These are phyloP conservation scores for Acanthosepion pharaonis DNA, from an alignment of 2,888 invertebrate species.

Conservation along the genomic window DNA sequence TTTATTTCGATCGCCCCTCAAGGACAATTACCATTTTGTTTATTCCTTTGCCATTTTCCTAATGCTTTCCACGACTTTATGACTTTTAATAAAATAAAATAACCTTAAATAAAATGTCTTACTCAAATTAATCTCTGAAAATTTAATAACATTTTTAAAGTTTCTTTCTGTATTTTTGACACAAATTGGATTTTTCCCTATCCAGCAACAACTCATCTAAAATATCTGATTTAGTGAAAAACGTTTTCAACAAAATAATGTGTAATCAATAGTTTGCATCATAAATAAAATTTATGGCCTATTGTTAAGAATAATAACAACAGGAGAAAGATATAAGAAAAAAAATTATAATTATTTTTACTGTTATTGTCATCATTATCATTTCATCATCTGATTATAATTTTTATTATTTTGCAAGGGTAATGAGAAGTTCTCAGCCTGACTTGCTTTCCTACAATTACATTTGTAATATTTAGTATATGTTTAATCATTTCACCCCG, in stretches of 20 bases:
- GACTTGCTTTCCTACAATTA: no score
- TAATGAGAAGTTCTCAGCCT: no score
- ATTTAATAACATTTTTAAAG: slow-evolving; percentile 33
- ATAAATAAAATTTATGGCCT: slow-evolving; percentile 8
- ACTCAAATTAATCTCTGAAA: slow-evolving; percentile 33
- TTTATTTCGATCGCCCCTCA: background rate
- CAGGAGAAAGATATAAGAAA: background rate
- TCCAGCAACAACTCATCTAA: background rate
- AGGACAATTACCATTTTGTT: background rate
- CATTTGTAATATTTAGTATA: no score
- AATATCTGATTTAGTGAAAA: background rate
- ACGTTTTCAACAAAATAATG: background rate
- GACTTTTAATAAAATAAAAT: slow-evolving; percentile 8
- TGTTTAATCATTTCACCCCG: no score
- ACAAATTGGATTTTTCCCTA: background rate
- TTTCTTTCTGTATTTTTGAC: slow-evolving; percentile 9
- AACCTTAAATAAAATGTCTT: background rate
- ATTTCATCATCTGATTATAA: no score
- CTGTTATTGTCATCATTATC: no score
- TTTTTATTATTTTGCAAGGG: no score
- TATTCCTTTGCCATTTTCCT: background rate
- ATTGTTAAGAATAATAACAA: background rate
- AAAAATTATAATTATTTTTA: background rate
- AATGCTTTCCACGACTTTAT: background rate
- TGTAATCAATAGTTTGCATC: background rate